phyloP scores from a whole-genome alignment of 2,888 invertebrate genomes.

The Netelia inedita region DNA sequence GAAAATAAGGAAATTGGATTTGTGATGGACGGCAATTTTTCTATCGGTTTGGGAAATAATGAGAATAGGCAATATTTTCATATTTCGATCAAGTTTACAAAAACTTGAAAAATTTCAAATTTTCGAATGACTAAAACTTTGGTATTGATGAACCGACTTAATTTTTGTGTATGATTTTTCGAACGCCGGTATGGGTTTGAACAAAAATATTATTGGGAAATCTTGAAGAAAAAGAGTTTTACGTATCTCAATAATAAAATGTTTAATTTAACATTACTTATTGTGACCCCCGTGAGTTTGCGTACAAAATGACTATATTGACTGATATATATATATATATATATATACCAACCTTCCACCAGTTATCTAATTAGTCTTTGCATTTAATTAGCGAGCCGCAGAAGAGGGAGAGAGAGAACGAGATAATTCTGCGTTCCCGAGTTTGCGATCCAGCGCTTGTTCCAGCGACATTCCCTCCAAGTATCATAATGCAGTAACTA shows the following conservation, averaged over 20 bases:
- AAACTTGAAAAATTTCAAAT: too few species aligned
- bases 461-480: conserved; percentile 20
- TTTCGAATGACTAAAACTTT: too few species aligned
- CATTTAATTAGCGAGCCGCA: conserved; percentile 78
- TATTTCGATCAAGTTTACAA: too few species aligned
- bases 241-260: background rate
- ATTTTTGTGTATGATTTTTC: too few species aligned
- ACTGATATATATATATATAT: background rate
- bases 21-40: too few species aligned
- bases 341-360: conserved; percentile 75
- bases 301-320: background rate
- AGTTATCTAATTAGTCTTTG: conserved; percentile 81
- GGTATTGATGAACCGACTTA: too few species aligned
- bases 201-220: too few species aligned
- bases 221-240: too few species aligned
- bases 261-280: background rate
- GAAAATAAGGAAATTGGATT: too few species aligned
- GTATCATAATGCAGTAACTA: conserved; percentile 44
- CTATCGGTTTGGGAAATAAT: too few species aligned
- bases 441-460: conserved; percentile 35
- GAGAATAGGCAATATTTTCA: too few species aligned
- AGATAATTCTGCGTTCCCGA: conserved; percentile 66
- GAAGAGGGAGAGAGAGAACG: conserved; percentile 59
- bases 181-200: too few species aligned
- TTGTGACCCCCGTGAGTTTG: background rate